A percentile compares a stretch with the other conserved stretches of the same genome.
Conservation (phyloP, 2,797 vertebrate species). For the Anomalospiza imberbis region DNA sequence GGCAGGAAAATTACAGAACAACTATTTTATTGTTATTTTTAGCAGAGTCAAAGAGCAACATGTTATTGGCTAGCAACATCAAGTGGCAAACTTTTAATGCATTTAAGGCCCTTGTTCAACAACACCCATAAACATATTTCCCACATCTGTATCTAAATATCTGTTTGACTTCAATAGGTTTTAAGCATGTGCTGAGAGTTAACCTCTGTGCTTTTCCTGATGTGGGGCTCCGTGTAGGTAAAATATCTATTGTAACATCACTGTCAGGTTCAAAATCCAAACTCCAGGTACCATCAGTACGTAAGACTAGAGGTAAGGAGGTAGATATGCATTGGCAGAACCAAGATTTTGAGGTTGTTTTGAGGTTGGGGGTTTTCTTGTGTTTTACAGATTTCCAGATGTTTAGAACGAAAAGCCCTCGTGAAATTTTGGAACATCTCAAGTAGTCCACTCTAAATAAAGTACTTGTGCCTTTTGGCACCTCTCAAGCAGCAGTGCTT, state of each 20-base stretch:
- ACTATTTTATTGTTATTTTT: constrained; percentile 1
- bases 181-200: constrained; percentile 54
- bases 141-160: constrained; percentile 30
- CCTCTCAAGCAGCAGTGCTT: not conserved
- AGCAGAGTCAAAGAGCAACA: not conserved
- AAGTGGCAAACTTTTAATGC: constrained; percentile 25
- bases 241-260: not conserved
- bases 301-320: not conserved
- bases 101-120: constrained; percentile 35
- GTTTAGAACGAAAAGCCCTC: not conserved
- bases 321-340: not conserved
- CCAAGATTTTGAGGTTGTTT: not conserved
- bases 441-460: not conserved
- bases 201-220: constrained; percentile 26
- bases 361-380: not conserved
- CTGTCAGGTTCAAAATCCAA: not conserved
- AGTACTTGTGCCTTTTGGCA: not conserved
- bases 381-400: not conserved
- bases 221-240: not conserved
- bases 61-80: not conserved
- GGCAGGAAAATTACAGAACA: not conserved
- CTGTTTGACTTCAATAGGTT: constrained; percentile 15
- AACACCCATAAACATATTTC: constrained; percentile 46
- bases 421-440: not conserved
- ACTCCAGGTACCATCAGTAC: not conserved